phyloP scores from a whole-genome alignment of 2,888 invertebrate species.

The Eristalis pertinax region DNA sequence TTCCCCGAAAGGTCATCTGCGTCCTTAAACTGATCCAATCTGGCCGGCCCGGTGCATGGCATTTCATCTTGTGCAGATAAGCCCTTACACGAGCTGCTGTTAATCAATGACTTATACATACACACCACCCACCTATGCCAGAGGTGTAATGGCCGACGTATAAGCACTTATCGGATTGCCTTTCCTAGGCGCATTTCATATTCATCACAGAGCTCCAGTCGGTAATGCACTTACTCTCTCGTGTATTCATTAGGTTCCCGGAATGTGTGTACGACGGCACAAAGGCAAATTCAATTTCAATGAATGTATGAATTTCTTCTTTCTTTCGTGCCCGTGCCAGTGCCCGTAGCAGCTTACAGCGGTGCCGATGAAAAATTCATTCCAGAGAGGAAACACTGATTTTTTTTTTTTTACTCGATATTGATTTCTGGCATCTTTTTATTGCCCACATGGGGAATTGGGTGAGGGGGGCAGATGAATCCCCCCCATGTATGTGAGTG shows the following conservation, averaged over 20 bases:
- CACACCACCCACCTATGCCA: not conserved
- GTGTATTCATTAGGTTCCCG: slow-evolving; percentile 12
- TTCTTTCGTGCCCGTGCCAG: not conserved
- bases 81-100: slow-evolving; percentile 16
- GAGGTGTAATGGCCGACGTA: not conserved
- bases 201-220: not conserved
- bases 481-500: no score
- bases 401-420: slow-evolving; percentile 12
- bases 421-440: slow-evolving; percentile 21
- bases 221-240: not conserved
- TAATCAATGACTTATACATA: slow-evolving; percentile 15
- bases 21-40: not conserved
- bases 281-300: not conserved
- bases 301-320: not conserved
- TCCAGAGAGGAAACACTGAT: not conserved
- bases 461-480: not conserved
- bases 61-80: not conserved
- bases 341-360: no score
- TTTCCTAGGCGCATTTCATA: slow-evolving; percentile 11
- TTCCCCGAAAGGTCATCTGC: not conserved
- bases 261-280: not conserved
- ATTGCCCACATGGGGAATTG: not conserved
- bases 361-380: slow-evolving; percentile 9
- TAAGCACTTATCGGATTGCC: not conserved
- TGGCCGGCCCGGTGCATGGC: not conserved